Evolutionary conservation across 2,888 invertebrate genomes (phyloP), one percentile per base, ranked within the genome.

Genomic region (Eristalinus aeneus): DNA sequence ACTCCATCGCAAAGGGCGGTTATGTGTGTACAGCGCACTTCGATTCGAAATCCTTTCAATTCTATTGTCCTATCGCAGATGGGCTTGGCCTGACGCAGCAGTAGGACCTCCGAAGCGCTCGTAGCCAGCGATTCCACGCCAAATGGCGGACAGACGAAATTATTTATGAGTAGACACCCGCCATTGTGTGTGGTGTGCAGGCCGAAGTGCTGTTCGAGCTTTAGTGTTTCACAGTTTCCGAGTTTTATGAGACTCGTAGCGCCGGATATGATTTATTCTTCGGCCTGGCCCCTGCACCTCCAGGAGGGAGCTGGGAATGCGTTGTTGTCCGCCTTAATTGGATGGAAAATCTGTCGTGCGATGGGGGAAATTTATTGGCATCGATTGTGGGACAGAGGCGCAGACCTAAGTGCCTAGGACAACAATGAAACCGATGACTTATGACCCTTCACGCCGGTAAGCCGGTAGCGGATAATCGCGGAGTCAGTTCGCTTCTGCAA

Each of bases 21-120:
- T 74, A 86, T 78, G 85, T 77, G 81, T 86, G 81, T 88, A 86
- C 85, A 86, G 74, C 71, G 78, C 77, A 86, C 82, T 86, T 82
- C 86, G 86, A 78, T 77, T 77, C 69, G 60, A 73, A 85, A 27
- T 23, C 56, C 76, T 85, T 85, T 73, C 85, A 78, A 86, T 86
- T 86, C 82, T 61, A 86, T 86, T 86, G 86, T 86, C 80, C 71
- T 74, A 81, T 86, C 71, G 53, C 5, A 67, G 56, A 53, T 86
- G 86, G 78, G 82, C 46, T 46, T 16, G 56, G 23, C 63, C 74
- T 82, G 81, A 77, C 74, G 80, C 77, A 73, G 20, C 71, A 69
- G 20, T 71, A 65, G 67, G 69, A 53, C 71, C 69, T 64, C 77
- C 36, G 46, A 73, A 71, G 68, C 53, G 31, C n/a, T 2, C 23